Base-by-base conservation (phyloP, 1,140 invertebrate genomes). In the Aphelinus certus region DNA sequence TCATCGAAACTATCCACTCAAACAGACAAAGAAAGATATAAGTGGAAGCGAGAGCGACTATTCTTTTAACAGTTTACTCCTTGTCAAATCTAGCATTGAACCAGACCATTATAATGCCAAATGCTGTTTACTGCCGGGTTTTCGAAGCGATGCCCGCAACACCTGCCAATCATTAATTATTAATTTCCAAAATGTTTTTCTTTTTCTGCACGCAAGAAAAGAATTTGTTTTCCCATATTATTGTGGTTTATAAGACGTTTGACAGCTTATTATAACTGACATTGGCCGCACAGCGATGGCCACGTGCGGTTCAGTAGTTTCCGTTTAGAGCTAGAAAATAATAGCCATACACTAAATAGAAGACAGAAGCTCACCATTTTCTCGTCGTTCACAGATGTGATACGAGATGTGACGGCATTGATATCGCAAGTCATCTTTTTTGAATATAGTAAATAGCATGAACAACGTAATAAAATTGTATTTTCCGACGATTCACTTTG, bases 321-420 rank as follows among this genome's bases (percentile, higher is more conserved):
- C 26, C 81, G 82, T 75, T 85, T 84, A 85, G 80, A 86, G 86
- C 86, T 87, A 88, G 81, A 87, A 88, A 86, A 86, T 85, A 85
- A 85, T 85, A 83, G 81, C 80, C 79, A 79, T 85, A 87, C 81
- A 83, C 82, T 86, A 85, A 86, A 45, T 83, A 85, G 82, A 85
- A 82, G 81, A 84, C 83, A 85, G 86, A 86, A 80, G 83, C 87
- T 88, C 87, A 88, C 86, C 86, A 87, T 88, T 88, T 87, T 85
- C 26, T 26, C 81, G 84, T 85, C 83, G 85, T 83, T 86, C 83
- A 88, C 84, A 86, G 86, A 86, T 86, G 86, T 80, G 26, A 82
- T 84, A 84, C 82, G 86, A 88, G 84, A 87, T 85, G 84, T 87
- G 86, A 88, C 79, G 84, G 84, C 82, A 80, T 86, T 87, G 86